phyloP scores from a whole-genome alignment of 1,140 invertebrate genomes.

The Drosophila ironensis region DNA sequence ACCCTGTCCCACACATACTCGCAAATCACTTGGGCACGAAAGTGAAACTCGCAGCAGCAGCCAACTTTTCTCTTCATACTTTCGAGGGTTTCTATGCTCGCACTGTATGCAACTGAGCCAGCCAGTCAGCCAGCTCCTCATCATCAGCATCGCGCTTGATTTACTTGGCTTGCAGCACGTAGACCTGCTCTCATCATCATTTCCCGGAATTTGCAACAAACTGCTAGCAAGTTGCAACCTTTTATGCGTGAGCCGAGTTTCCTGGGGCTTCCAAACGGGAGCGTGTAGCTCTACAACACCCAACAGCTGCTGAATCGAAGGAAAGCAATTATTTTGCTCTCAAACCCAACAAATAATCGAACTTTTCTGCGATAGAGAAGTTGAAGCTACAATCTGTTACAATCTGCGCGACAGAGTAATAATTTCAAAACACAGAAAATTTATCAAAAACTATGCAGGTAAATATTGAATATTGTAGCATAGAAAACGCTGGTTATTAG shows the following conservation, averaged over 20 bases:
- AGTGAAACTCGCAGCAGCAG: slow-evolving; percentile 63
- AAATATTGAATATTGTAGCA: too few species aligned
- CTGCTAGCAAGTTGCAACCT: slow-evolving; percentile 69
- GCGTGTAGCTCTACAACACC: slow-evolving; percentile 10
- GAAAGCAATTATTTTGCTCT: background rate
- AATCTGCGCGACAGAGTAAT: too few species aligned
- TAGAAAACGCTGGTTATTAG: too few species aligned
- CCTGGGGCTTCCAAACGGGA: slow-evolving; percentile 23
- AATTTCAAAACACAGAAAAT: too few species aligned
- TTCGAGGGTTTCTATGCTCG: background rate
- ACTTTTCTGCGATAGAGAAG: too few species aligned
- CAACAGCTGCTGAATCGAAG: slow-evolving; percentile 5
- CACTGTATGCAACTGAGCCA: slow-evolving; percentile 6
- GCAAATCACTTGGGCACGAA: slow-evolving; percentile 74
- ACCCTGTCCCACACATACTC: slow-evolving; percentile 17
- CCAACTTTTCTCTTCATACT: slow-evolving; percentile 33
- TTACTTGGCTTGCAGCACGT: slow-evolving; percentile 30
- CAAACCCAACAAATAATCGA: too few species aligned
- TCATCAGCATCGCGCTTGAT: slow-evolving; percentile 38
- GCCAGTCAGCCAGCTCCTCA: slow-evolving; percentile 9
- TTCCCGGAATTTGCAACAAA: slow-evolving; percentile 60
- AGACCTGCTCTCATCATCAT: slow-evolving; percentile 42
- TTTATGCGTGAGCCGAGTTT: slow-evolving; percentile 56
- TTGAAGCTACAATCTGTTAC: too few species aligned
- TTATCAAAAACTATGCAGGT: too few species aligned